Conservation (phyloP, 1,140 invertebrate genomes). For the Diorhabda elongata region DNA sequence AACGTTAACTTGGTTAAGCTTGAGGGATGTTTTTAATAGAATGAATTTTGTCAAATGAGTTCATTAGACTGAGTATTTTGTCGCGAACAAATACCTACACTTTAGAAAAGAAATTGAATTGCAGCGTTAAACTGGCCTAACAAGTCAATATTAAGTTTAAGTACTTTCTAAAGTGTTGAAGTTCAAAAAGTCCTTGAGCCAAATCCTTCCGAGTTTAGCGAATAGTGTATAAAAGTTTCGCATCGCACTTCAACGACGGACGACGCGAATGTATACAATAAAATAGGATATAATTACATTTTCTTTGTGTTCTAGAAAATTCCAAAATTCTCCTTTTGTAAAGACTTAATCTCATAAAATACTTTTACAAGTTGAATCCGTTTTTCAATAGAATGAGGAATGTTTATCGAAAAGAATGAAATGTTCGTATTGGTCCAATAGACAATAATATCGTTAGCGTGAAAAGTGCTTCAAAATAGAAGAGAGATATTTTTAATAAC, state of each 20-base stretch:
- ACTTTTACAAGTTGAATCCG: not conserved
- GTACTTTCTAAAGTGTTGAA: not conserved
- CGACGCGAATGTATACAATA: not conserved
- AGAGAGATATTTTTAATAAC: no score
- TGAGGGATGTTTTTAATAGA: no score
- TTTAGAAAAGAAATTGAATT: no score
- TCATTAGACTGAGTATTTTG: no score
- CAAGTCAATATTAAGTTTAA: not conserved
- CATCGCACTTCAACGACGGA: not conserved
- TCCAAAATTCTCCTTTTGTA: not conserved
- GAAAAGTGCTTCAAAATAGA: no score
- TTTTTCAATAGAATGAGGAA: no score
- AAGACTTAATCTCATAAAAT: not conserved
- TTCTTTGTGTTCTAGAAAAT: not conserved
- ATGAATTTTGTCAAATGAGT: no score
- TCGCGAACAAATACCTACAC: no score
- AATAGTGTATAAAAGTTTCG: constrained; percentile 1
- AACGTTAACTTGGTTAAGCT: no score
- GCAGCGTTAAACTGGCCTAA: not conserved
- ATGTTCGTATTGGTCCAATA: no score
- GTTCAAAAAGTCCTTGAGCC: not conserved
- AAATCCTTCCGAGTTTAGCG: not conserved
- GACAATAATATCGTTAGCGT: no score
- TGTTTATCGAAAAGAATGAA: no score
- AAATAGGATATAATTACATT: constrained; percentile 3